phyloP scores from a whole-genome alignment of 2,113 vertebrate species.

The Micronisus gabar region DNA sequence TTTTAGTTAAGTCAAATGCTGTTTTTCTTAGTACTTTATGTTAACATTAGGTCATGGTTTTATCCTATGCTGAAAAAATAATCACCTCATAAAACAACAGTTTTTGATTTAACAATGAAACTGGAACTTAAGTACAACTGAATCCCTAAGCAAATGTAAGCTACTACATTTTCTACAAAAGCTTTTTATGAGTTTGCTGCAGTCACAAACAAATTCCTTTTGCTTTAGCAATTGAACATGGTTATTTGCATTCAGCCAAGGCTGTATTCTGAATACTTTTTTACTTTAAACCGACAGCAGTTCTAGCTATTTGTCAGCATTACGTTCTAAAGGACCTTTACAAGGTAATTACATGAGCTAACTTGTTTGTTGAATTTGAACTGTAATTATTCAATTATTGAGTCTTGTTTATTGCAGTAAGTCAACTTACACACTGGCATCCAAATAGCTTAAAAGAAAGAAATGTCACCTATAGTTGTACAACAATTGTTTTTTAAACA shows the following conservation, averaged over 20 bases:
- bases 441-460: not conserved
- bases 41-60: not conserved
- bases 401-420: not conserved
- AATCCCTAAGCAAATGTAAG: not conserved
- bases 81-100: not conserved
- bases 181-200: not conserved
- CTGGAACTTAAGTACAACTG: not conserved
- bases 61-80: constrained; percentile 12
- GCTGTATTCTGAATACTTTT: not conserved
- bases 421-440: not conserved
- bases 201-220: not conserved
- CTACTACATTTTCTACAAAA: not conserved
- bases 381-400: not conserved
- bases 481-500: not conserved
- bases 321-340: not conserved
- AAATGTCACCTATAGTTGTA: not conserved
- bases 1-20: not conserved
- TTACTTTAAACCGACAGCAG: not conserved
- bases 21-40: not conserved
- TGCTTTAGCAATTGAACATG: not conserved
- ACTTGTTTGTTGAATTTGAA: not conserved
- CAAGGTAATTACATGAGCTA: not conserved
- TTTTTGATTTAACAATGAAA: not conserved
- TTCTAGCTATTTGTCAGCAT: not conserved
- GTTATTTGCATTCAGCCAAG: not conserved